phyloP scores from a whole-genome alignment of 2,797 vertebrate species.

The Spinibarbus caldwelli region DNA sequence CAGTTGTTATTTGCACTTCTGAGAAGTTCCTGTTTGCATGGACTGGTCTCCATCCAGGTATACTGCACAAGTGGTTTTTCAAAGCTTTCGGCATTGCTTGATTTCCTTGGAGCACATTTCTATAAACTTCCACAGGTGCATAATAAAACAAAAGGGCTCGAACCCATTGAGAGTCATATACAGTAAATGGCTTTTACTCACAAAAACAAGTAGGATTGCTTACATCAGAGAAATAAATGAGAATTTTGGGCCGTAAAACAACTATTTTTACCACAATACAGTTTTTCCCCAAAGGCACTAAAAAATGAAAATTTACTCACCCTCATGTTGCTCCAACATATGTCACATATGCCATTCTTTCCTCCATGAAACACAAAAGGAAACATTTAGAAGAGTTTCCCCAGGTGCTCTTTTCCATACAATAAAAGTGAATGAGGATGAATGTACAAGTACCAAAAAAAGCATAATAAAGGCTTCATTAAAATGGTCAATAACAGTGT shows the following conservation, averaged over 20 bases:
- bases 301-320: neutral
- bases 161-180: slow-evolving; percentile 37
- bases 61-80: slow-evolving; percentile 12
- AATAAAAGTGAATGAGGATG: neutral
- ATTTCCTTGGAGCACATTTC: slow-evolving; percentile 28
- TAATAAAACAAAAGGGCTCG: slow-evolving; percentile 46
- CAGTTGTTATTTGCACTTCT: slow-evolving; percentile 16
- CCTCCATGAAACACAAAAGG: neutral
- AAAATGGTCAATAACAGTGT: neutral
- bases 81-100: neutral
- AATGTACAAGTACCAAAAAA: neutral
- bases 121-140: slow-evolving; percentile 50
- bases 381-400: neutral
- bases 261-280: slow-evolving; percentile 31
- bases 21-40: slow-evolving; percentile 39
- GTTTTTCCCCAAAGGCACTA: slow-evolving; percentile 14
- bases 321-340: slow-evolving; percentile 5
- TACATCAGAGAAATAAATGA: slow-evolving; percentile 18
- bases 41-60: slow-evolving; percentile 6
- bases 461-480: neutral
- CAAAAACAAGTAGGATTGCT: slow-evolving; percentile 14
- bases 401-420: neutral
- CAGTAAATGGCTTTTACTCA: slow-evolving; percentile 32
- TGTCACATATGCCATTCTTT: slow-evolving; percentile 13
- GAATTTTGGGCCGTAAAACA: slow-evolving; percentile 18